Base-by-base conservation (phyloP, 2,113 vertebrate species). In the Hippoglossus stenolepis region DNA sequence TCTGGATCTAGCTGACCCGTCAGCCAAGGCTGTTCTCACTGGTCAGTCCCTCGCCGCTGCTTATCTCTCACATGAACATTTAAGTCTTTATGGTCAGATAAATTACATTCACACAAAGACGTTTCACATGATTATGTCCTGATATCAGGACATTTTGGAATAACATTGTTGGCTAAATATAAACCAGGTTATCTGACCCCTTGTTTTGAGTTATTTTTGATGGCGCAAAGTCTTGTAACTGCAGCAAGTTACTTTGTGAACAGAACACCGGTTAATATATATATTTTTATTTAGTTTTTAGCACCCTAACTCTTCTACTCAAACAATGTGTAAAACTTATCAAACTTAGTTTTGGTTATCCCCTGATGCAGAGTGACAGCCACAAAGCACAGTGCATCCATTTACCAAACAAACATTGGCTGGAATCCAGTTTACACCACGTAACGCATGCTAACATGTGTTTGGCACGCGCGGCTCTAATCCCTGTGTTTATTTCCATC, bases 1-100 rank as follows among this genome's bases (percentile, higher is more conserved):
- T 18, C 90, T 99, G 93, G 98, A 99, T 91, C 94, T 99, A 77
- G 97, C 98, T 63, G 98, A 99, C 87, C 96, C 97, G 53, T 99
- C 98, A 73, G 98, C 98, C 73, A 99, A 99, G 93, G 97, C 96
- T 61, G 98, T 99, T 4, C 97, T 99, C 64, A 99, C 97, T 18
- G 98, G 98, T 99, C 92, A 96, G 96, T 86, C 15, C 13, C n/a
- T 40, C 54, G 10, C 10, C 1, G 17, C 67, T 60, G 13, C 7
- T 28, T 43, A 4, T 51, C 15, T 63, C 9, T 68, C n/a, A 35
- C 59, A 20, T 65, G 9, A 9, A n/a, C n/a, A 49, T 40, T 57
- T 54, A 18, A 65, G 26, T 7, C 0, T 40, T 17, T n/a, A 57
- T 38, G 15, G 6, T 24, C 31, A 47, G 45, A 47, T 47, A 47